Conservation (phyloP, 1,140 invertebrate species). For the Zaprionus africanus region DNA sequence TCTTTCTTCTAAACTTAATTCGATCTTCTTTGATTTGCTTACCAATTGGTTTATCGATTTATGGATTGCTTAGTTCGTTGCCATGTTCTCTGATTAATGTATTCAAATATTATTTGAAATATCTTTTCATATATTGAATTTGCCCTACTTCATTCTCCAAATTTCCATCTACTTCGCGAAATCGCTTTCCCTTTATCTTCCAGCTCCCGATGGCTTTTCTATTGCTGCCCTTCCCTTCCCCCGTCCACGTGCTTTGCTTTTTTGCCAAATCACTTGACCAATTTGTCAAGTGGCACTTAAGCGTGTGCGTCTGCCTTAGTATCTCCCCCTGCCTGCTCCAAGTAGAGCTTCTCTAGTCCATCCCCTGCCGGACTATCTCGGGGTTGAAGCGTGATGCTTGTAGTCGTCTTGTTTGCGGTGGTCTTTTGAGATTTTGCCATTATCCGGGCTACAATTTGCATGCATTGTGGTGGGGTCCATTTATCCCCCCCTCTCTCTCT, state of each 20-base stretch:
- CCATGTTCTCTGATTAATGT: background rate
- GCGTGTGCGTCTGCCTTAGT: conserved; percentile 52
- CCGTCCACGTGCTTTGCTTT: conserved; percentile 40
- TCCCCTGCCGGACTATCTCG: conserved; percentile 1
- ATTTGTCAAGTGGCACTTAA: conserved; percentile 82
- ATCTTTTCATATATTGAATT: background rate
- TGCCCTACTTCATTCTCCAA: background rate
- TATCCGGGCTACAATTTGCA: conserved; percentile 80
- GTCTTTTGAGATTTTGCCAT: conserved; percentile 77
- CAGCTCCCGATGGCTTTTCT: conserved; percentile 25
- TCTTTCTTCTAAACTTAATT: background rate
- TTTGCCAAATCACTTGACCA: conserved; percentile 81
- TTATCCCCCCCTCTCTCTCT: conserved; percentile 27
- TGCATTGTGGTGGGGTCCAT: conserved; percentile 68
- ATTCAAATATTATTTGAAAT: background rate
- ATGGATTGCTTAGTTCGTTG: background rate
- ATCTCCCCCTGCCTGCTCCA: background rate
- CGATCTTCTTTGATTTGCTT: background rate
- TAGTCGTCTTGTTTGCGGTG: conserved; percentile 69
- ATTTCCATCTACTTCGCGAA: background rate
- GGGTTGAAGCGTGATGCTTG: conserved; percentile 53
- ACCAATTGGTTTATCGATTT: background rate
- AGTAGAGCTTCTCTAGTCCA: conserved; percentile 5
- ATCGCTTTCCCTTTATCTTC: background rate
- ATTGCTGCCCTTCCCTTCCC: background rate